Base-by-base conservation (phyloP, 1,140 invertebrate genomes). In the Steinernema khuongi region DNA sequence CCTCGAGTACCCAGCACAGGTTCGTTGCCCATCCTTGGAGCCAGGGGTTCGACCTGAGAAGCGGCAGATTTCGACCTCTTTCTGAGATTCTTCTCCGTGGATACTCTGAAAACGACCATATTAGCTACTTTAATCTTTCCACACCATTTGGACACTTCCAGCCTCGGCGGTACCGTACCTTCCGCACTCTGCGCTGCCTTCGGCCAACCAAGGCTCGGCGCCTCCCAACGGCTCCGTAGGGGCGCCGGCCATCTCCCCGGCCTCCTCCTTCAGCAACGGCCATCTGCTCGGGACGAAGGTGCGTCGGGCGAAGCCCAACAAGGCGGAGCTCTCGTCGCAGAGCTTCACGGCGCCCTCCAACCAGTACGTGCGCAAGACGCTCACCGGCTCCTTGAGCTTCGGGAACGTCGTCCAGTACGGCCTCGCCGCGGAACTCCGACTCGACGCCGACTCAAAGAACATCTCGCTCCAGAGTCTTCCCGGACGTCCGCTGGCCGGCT, bases 391-490 rank as follows among this genome's bases (percentile, higher is more conserved):
- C 17, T 60, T 74, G 33, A 75, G 74, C 41, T 70, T 74, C 29
- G 74, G 74, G 29, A 75, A 75, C 66, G 74, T 75, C 0, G 72
- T 74, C 18, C 30, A 29, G 26, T 76, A 74, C 36, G 67, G 36
- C 22, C 72, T 43, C 66, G 44, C 33, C 14, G 73, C 67, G 19
- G 74, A 75, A n/a, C 72, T 26, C 28, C 72, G 74, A 76, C 73
- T 31, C 17, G 43, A 43, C 28, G 67, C 70, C 50, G 73, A 60
- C 4, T 7, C 26, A 2, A 60, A 60, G 50, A 60, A 60, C 22
- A 60, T 75, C 30, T 75, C 74, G 19, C 73, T 74, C 4, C 71
- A 76, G 68, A 74, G 74, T 75, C 74, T 74, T 22, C 74, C 71
- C 2, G 68, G 72, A 44, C 69, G 71, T n/a, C 33, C 30, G 18